phyloP scores from a whole-genome alignment of 2,888 invertebrate genomes.

The Cephus sareptanus region DNA sequence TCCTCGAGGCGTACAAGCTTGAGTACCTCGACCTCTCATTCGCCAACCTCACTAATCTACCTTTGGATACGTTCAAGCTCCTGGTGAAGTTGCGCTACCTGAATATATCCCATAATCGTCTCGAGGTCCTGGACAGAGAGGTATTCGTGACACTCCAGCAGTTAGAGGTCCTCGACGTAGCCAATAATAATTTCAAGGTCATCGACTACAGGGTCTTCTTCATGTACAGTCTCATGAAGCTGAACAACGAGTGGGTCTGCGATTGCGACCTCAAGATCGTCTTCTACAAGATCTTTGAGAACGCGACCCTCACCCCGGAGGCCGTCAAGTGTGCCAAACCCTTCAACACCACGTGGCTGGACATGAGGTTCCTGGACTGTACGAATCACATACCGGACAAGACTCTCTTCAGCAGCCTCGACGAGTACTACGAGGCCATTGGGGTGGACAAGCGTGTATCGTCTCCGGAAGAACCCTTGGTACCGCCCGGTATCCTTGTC shows the following conservation, averaged over 20 bases:
- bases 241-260: slow-evolving; percentile 21
- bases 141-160: slow-evolving; percentile 16
- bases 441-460: slow-evolving; percentile 17
- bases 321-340: slow-evolving; percentile 14
- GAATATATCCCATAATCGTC: slow-evolving; percentile 17
- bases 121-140: slow-evolving; percentile 19
- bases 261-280: slow-evolving; percentile 21
- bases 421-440: slow-evolving; percentile 18
- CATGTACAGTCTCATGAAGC: slow-evolving; percentile 17
- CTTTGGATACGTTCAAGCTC: slow-evolving; percentile 12
- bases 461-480: slow-evolving; percentile 7
- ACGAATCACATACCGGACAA: slow-evolving; percentile 17
- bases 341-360: slow-evolving; percentile 12
- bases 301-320: slow-evolving; percentile 14
- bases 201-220: slow-evolving; percentile 23
- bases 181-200: slow-evolving; percentile 19
- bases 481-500: slow-evolving; percentile 14
- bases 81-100: slow-evolving; percentile 17
- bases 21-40: slow-evolving; percentile 20
- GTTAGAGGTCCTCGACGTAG: slow-evolving; percentile 20
- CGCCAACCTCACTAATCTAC: slow-evolving; percentile 15
- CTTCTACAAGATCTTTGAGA: slow-evolving; percentile 20
- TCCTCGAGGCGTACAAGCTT: slow-evolving; percentile 18
- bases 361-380: slow-evolving; percentile 18
- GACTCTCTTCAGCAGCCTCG: slow-evolving; percentile 18